Base-by-base conservation (phyloP, 2,797 vertebrate genomes). In the Microctenopoma stevenorrisi region DNA sequence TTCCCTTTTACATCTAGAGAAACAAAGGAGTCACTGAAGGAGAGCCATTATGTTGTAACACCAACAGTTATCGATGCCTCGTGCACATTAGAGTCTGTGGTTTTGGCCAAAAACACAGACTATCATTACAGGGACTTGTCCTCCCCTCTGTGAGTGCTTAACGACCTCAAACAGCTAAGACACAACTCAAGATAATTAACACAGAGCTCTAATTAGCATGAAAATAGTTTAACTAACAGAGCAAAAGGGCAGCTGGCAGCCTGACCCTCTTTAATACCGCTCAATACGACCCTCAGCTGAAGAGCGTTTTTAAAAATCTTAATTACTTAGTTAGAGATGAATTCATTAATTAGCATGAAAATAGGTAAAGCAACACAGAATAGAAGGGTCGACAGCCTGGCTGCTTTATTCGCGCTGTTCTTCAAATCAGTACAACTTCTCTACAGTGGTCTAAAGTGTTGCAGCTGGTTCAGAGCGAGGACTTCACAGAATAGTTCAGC, bases 151-250 rank as follows among this genome's bases (percentile, higher is more conserved):
- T 71, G 71, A 79, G 63, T 49, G 76, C 66, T 79, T 85, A 88
- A 90, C 68, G 75, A 78, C 81, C 79, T 85, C 71, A 78, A 86
- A 90, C 83, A 71, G 79, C 81, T 82, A 55, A 89, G 75, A 85
- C 81, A 59, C 78, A 80, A 79, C 74, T 83, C 73, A 7, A 74
- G 78, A 86, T 89, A 90, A 92, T 89, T 91, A 92, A 87, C 46
- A 59, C 65, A 3, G 46, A 64, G 56, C 35, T 60, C 47, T 75
- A 56, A 92, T 93, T 92, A 91, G 81, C 91, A 93, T 90, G 68
- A 89, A 68, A 93, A 93, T 76, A 52, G 72, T 68, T 77, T 5
- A 81, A 74, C 81, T 64, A 86, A 77, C 69, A 15, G 49, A 84
- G 78, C 76, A 61, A 30, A 28, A 61, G 59, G 72, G 76, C 78